Conservation (phyloP, 2,113 vertebrate genomes). For the Cynoglossus semilaevis region DNA sequence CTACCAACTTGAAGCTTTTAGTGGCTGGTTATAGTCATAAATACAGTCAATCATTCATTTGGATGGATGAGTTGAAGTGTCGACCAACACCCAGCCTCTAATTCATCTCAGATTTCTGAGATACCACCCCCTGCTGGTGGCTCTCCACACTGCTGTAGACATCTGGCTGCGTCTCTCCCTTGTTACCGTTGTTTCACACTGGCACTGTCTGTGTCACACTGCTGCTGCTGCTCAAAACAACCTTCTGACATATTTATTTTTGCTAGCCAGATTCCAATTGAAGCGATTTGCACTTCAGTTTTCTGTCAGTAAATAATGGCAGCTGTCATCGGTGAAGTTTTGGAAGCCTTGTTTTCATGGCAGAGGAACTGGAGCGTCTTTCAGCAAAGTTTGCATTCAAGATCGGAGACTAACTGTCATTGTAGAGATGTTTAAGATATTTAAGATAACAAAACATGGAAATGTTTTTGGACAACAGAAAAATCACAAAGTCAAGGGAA, state of each 20-base stretch:
- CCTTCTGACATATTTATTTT: slow-evolving; percentile 2
- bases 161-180: slow-evolving; percentile 15
- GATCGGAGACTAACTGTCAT: neutral
- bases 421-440: neutral
- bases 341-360: neutral
- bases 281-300: neutral
- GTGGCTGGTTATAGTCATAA: too few relatives aligned
- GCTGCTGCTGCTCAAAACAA: slow-evolving; percentile 14
- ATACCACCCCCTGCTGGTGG: slow-evolving; percentile 25
- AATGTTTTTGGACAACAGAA: neutral
- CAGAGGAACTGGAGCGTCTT: neutral
- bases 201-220: slow-evolving; percentile 4
- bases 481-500: too few relatives aligned
- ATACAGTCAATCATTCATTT: slow-evolving; percentile 1
- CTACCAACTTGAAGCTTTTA: too few relatives aligned
- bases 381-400: slow-evolving; percentile 3
- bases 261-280: slow-evolving; percentile 1
- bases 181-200: slow-evolving; percentile 12
- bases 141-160: slow-evolving; percentile 18
- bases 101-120: slow-evolving; percentile 21
- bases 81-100: slow-evolving; percentile 15
- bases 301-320: slow-evolving; percentile 11
- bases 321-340: slow-evolving; percentile 1
- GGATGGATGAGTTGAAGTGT: slow-evolving; percentile 29
- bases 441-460: neutral